phyloP scores from a whole-genome alignment of 2,888 invertebrate species.

The Lycaena phlaeas region DNA sequence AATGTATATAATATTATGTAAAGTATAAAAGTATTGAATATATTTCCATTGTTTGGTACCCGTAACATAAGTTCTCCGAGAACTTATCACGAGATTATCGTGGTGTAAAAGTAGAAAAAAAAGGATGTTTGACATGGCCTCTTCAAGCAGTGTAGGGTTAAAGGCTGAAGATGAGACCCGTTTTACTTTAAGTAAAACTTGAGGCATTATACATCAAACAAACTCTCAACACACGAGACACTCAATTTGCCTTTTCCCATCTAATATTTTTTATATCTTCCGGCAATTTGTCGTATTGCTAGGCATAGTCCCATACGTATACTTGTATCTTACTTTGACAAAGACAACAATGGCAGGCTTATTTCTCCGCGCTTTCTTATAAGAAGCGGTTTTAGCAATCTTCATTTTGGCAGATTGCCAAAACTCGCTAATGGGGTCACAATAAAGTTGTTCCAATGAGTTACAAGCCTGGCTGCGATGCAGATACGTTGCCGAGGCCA shows the following conservation, averaged over 20 bases:
- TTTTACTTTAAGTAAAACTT: too few species aligned
- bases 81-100: too few species aligned
- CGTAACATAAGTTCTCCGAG: too few species aligned
- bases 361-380: conserved; percentile 7
- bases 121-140: too few species aligned
- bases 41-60: too few species aligned
- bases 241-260: background rate
- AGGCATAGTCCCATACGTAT: background rate
- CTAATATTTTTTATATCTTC: background rate
- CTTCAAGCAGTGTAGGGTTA: too few species aligned
- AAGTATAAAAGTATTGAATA: too few species aligned
- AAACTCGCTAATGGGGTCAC: conserved; percentile 28
- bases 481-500: conserved; percentile 15
- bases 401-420: conserved; percentile 28
- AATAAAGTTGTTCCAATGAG: conserved; percentile 25
- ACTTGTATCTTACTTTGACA: background rate
- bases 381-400: conserved; percentile 24
- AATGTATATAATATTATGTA: too few species aligned
- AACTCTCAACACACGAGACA: background rate
- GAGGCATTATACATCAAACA: too few species aligned
- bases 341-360: conserved; percentile 4
- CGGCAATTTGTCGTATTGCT: conserved; percentile 1
- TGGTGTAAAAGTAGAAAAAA: too few species aligned
- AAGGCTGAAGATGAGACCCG: too few species aligned
- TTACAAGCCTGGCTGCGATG: conserved; percentile 20